phyloP scores from a whole-genome alignment of 2,888 invertebrate species.

The Drosophila hamatofila region DNA sequence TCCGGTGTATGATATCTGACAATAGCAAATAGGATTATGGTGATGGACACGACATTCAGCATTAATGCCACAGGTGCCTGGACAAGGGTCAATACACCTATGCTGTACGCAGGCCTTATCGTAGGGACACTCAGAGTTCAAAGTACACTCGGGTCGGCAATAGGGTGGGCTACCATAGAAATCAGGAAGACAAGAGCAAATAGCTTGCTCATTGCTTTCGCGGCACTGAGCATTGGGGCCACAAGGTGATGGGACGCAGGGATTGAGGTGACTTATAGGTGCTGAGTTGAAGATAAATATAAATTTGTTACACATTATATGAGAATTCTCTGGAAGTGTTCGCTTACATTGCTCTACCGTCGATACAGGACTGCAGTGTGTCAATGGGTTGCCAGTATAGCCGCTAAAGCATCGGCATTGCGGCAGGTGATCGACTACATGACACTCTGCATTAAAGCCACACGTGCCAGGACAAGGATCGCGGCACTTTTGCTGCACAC shows the following conservation, averaged over 20 bases:
- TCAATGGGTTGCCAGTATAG: slow-evolving; percentile 90
- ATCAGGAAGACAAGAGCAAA: slow-evolving; percentile 89
- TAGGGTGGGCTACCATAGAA: slow-evolving; percentile 91
- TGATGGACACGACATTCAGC: slow-evolving; percentile 88
- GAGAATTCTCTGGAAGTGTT: not conserved
- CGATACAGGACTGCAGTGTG: slow-evolving; percentile 86
- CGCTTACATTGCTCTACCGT: slow-evolving; percentile 86
- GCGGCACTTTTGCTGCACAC: slow-evolving; percentile 90
- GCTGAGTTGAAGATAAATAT: slow-evolving; percentile 35
- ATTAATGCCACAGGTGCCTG: slow-evolving; percentile 87
- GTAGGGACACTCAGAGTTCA: slow-evolving; percentile 88
- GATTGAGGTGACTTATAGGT: slow-evolving; percentile 84
- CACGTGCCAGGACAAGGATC: slow-evolving; percentile 93
- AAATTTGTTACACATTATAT: slow-evolving; percentile 17
- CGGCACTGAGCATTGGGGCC: slow-evolving; percentile 88
- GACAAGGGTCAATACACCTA: slow-evolving; percentile 90
- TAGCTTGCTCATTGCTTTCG: slow-evolving; percentile 87
- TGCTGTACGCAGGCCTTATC: slow-evolving; percentile 88
- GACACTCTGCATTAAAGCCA: slow-evolving; percentile 90
- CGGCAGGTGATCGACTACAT: slow-evolving; percentile 91
- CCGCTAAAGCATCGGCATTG: slow-evolving; percentile 89
- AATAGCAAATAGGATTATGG: slow-evolving; percentile 89
- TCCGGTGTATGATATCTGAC: slow-evolving; percentile 87
- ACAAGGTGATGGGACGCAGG: slow-evolving; percentile 88
- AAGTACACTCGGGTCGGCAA: slow-evolving; percentile 91